Evolutionary conservation across 2,797 vertebrate genomes (phyloP).

Genomic region (Gallirallus australis): DNA sequence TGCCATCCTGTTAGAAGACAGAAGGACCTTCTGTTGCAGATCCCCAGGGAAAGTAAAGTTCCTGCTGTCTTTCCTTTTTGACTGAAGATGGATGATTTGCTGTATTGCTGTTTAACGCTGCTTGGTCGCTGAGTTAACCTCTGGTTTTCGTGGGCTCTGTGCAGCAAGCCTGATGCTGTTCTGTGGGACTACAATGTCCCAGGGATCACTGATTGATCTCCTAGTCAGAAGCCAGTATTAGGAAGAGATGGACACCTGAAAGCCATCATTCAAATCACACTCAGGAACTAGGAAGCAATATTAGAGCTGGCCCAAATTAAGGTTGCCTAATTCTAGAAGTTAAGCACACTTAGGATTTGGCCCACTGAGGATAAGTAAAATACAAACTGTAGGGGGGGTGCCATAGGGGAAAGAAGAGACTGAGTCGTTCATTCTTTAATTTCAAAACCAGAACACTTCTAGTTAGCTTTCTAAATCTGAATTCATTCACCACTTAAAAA

Average conservation of each 20-base stretch:
- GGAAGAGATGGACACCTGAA: rapidly evolving
- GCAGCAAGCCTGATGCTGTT: neutral
- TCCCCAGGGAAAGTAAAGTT: neutral
- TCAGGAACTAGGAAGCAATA: neutral
- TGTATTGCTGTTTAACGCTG: no score
- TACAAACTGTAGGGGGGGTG: neutral
- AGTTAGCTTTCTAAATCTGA: neutral
- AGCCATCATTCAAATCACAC: neutral
- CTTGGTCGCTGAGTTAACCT: neutral
- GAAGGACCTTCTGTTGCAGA: rapidly evolving
- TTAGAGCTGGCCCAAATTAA: neutral
- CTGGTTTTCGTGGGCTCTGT: neutral
- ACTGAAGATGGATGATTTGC: rapidly evolving
- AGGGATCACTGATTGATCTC: neutral
- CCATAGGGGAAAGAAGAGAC: neutral
- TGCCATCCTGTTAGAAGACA: rapidly evolving
- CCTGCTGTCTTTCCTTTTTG: rapidly evolving
- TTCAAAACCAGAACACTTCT: neutral
- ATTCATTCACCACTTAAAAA: neutral
- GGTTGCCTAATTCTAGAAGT: neutral
- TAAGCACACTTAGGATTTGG: neutral
- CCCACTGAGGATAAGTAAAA: neutral
- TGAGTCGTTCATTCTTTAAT: neutral
- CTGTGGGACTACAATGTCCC: neutral
- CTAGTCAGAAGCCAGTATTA: neutral